Conservation (phyloP, 2,888 invertebrate species). For the Agrypnus murinus region DNA sequence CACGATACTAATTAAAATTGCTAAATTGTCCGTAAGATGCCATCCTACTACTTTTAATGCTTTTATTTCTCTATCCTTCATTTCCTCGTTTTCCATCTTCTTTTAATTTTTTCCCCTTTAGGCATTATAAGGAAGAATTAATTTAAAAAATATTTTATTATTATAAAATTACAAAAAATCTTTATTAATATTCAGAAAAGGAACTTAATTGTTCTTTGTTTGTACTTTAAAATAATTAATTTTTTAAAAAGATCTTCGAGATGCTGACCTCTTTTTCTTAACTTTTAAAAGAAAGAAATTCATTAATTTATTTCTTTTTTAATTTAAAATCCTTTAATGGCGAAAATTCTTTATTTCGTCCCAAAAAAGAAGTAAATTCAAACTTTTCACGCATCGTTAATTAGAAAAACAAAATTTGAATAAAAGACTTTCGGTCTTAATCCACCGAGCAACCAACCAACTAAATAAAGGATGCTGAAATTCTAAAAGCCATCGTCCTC, state of each 20-base stretch:
- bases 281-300: neutral
- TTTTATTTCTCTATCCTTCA: conserved; percentile 52
- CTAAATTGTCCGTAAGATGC: conserved; percentile 70
- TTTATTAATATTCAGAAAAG: too few species aligned
- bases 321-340: conserved; percentile 15
- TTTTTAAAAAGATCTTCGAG: too few species aligned
- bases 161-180: too few species aligned
- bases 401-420: conserved; percentile 1
- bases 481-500: conserved; percentile 8
- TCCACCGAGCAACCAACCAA: too few species aligned
- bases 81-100: neutral
- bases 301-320: conserved; percentile 17
- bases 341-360: conserved; percentile 1
- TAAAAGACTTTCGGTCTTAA: neutral
- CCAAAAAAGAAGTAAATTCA: neutral
- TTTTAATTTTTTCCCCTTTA: conserved; percentile 8
- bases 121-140: neutral
- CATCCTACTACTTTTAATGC: conserved; percentile 57
- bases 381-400: conserved; percentile 23
- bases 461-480: too few species aligned
- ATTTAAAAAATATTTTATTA: too few species aligned
- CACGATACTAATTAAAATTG: conserved; percentile 69
- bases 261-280: too few species aligned
- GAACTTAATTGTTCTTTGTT: too few species aligned
- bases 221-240: too few species aligned